These are phyloP conservation scores for Heterohyrax brucei DNA, from an alignment of 2,797 vertebrate genomes.

Conservation along the genomic window DNA sequence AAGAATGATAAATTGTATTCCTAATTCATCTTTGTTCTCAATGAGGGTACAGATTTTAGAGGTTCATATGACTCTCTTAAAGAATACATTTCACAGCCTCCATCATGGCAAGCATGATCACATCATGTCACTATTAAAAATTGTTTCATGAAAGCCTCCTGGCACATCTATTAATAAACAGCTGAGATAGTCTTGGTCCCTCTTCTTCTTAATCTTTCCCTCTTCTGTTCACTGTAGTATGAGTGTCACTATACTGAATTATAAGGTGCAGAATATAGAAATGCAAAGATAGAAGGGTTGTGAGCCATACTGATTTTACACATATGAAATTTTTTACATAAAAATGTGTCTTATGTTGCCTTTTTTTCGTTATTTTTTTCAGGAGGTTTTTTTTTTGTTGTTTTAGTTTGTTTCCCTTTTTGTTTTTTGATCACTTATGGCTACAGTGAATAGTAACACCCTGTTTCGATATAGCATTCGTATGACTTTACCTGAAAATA, in stretches of 20 bases:
- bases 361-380: constrained; percentile 13
- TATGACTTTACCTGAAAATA: not conserved
- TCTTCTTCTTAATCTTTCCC: not conserved
- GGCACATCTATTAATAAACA: not conserved
- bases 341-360: not conserved
- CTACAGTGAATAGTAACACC: not conserved
- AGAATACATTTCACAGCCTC: not conserved
- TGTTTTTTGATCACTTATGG: not conserved
- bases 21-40: not conserved
- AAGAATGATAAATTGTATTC: not conserved
- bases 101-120: not conserved
- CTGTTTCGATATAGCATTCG: not conserved
- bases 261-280: not conserved
- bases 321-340: not conserved
- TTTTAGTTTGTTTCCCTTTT: too few species aligned
- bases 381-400: constrained; percentile 29
- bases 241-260: not conserved
- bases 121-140: not conserved
- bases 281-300: not conserved
- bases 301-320: not conserved
- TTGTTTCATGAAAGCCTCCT: not conserved
- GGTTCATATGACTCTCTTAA: not conserved
- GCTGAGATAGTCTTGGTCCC: not conserved
- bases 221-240: not conserved
- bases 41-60: not conserved